A percentile compares a stretch with the other conserved stretches of the same genome.
phyloP scores from a whole-genome alignment of 2,113 vertebrate species.

The Erpornis zantholeuca region DNA sequence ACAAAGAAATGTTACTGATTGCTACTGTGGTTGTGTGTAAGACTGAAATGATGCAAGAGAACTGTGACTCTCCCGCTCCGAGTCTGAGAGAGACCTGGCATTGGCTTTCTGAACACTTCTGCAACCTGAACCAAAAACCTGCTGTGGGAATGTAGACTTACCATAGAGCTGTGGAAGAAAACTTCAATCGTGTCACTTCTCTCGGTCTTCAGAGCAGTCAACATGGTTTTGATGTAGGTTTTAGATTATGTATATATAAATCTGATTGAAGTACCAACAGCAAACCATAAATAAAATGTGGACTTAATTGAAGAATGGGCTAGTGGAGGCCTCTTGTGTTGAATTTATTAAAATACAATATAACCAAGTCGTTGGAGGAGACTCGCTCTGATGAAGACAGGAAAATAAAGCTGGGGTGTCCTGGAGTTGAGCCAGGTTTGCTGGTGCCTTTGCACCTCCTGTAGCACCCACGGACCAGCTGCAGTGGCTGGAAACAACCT shows the following conservation, averaged over 20 bases:
- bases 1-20: not conserved
- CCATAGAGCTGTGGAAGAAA: constrained; percentile 14
- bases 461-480: fast-evolving
- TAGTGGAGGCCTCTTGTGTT: constrained; percentile 53
- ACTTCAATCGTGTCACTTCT: constrained; percentile 29
- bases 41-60: not conserved
- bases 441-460: not conserved
- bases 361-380: not conserved
- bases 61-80: not conserved
- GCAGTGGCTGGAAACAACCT: not conserved
- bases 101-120: constrained; percentile 22
- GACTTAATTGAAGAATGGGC: constrained; percentile 47
- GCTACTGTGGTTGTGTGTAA: not conserved
- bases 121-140: constrained; percentile 45
- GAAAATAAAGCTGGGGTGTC: not conserved
- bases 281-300: constrained; percentile 64
- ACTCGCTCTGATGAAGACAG: not conserved
- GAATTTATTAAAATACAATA: not conserved
- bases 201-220: constrained; percentile 48
- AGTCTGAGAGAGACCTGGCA: not conserved
- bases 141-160: constrained; percentile 32
- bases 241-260: constrained; percentile 49
- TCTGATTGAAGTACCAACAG: constrained; percentile 47
- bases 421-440: not conserved
- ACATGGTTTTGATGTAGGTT: constrained; percentile 48